Percentiles rank a stretch among this genome's conserved stretches.
Conservation (phyloP, 2,797 vertebrate genomes). For the Catharus ustulatus region DNA sequence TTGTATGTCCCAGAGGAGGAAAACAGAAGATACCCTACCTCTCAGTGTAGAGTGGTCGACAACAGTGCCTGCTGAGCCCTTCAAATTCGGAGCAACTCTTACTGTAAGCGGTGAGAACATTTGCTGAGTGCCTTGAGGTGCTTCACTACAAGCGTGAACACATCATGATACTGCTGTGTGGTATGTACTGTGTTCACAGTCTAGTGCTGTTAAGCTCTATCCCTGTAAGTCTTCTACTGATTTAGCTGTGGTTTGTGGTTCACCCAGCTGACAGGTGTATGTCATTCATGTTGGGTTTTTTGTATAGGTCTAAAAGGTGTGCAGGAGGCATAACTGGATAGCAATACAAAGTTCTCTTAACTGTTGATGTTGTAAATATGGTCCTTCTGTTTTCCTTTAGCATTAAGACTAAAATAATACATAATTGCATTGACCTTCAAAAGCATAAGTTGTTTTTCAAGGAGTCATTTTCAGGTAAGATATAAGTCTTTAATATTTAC, state of each 20-base stretch:
- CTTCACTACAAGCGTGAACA: background rate
- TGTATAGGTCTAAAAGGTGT: background rate
- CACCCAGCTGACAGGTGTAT: background rate
- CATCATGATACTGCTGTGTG: background rate
- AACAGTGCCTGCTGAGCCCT: background rate
- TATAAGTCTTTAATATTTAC: background rate
- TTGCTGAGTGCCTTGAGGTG: background rate
- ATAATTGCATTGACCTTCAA: background rate
- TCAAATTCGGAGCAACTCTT: background rate
- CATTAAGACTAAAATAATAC: constrained; percentile 12
- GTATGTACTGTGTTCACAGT: background rate
- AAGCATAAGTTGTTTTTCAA: constrained; percentile 14
- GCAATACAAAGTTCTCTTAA: background rate
- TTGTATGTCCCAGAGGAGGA: background rate
- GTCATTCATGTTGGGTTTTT: background rate
- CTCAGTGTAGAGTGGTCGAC: background rate
- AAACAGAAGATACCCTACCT: background rate
- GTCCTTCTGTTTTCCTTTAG: background rate
- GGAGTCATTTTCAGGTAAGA: constrained; percentile 18
- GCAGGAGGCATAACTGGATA: background rate
- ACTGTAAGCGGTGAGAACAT: background rate
- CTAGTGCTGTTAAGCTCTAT: background rate
- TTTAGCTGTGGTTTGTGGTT: background rate
- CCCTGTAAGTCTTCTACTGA: background rate
- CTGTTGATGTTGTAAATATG: background rate